Base-by-base conservation (phyloP, 2,888 invertebrate genomes). In the Phaedon cochleariae region DNA sequence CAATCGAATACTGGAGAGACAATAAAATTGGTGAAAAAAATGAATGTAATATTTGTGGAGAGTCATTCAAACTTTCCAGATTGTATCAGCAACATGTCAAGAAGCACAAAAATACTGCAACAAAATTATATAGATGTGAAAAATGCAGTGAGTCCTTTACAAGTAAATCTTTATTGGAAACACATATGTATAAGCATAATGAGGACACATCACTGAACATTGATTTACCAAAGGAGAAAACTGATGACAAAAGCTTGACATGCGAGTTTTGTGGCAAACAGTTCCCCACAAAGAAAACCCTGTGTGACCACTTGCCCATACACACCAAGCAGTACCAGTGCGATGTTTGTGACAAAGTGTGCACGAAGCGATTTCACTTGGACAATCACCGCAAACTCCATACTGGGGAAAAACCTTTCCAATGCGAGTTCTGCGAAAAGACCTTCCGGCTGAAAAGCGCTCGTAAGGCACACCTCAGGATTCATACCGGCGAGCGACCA, bases 401-500 rank as follows among this genome's bases (percentile, higher is more conserved):
- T 77, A 91, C 92, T 73, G 89, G 89, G 17, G 92, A 92, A 81
- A 87, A 89, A 60, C 92, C 92, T 15, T 92, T 90, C 82, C 86
- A 89, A 54, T 92, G 92, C 84, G 90, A 90, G 18, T 86, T 89
- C 54, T 92, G 92, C 85, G 89, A 89, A 84, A 92, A 92, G 80
- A 91, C 90, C 2, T 92, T 92, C 84, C 92, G 92, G 82, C 92
- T 92, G 70, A 92, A 92, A 80, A 92, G 92, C 68, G 92, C 92
- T 82, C 83, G 92, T 68, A 81, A 92, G 70, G 87, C 92, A 70
- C 92, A 92, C 80, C 82, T 92, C 80, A 87, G 92, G 80, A 92
- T 74, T 17, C 80, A 80, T 59, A 77, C 77, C 3, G 78, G 78
- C 2, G 41, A 55, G 17, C 41, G 45, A 17, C 57, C 57, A 3